Base-by-base conservation (phyloP, 2,888 invertebrate species). In the Dioctria linearis region DNA sequence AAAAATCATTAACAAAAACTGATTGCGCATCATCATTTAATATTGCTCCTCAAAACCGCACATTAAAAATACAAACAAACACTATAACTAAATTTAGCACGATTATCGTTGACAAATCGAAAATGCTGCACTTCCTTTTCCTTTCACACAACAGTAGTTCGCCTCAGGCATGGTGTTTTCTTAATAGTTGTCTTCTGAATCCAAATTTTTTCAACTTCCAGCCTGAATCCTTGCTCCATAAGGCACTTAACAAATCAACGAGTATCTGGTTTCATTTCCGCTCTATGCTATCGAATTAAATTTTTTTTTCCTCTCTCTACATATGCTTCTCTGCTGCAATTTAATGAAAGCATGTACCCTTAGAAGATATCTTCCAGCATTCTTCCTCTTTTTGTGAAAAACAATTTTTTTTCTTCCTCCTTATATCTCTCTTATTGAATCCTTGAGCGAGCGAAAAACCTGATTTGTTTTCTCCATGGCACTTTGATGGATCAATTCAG, bases 191-290 rank as follows among this genome's bases (percentile, higher is more conserved):
- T 63, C 63, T 37, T 63, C 63, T 13, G 37, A 63, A 39, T 8
- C 11, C 13, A 8, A 63, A 6, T 63, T 63, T 73, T 42, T 57
- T 73, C 57, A 25, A 25, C 25, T n/a, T 59, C 57, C 13, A n/a
- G 8, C 39, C 46, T 2, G 63, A 63, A 63, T 49, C 39, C 73
- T 57, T 49, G 25, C 43, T 42, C 67, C 65, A 81, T 79, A 79
- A 66, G 73, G 73, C 79, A 75, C 79, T 81, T 54, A 81, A 59
- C 69, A 73, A 75, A 79, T 78, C 80, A 79, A 39, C 57, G 61
- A 78, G 80, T 82, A 82, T 83, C 83, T 83, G 83, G 83, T 83
- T 83, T 83, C 83, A 80, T 81, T 83, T 83, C 83, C 83, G 82
- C 78, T 82, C 69, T 75, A 59, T 71, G 37, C 46, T 25, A 59